Conservation (phyloP, 2,888 invertebrate species). For the Nemoura dubitans region DNA sequence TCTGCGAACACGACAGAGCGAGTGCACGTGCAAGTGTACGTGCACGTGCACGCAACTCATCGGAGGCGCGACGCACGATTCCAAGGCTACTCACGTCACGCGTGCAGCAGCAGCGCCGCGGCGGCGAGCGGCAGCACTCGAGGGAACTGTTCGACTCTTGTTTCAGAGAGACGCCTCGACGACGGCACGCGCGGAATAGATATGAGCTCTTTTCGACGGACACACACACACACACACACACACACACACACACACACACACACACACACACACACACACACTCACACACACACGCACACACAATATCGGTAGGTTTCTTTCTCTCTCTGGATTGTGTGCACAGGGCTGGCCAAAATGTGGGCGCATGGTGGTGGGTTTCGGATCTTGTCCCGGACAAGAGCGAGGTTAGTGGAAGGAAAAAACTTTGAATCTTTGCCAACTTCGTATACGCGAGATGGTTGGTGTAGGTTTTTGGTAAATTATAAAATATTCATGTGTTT, state of each 20-base stretch:
- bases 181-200: slow-evolving; percentile 23
- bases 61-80: neutral
- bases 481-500: too few relatives aligned
- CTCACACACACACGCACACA: neutral
- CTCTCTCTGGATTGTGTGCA: neutral
- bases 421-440: too few relatives aligned
- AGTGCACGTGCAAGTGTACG: too few relatives aligned
- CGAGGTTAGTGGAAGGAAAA: too few relatives aligned
- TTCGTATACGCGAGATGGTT: too few relatives aligned
- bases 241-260: neutral
- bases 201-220: slow-evolving; percentile 14
- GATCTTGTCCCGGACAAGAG: too few relatives aligned
- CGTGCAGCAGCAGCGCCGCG: neutral
- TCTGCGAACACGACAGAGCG: too few relatives aligned
- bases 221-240: neutral
- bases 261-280: neutral
- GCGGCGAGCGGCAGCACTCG: slow-evolving; percentile 14
- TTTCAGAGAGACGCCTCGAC: neutral
- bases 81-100: slow-evolving; percentile 1
- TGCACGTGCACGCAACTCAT: neutral
- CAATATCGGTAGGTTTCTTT: neutral
- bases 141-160: slow-evolving; percentile 20
- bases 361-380: too few relatives aligned
- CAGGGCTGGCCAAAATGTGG: neutral
- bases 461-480: too few relatives aligned